Conservation (phyloP, 1,140 invertebrate genomes). For the Steinernema feltiae region DNA sequence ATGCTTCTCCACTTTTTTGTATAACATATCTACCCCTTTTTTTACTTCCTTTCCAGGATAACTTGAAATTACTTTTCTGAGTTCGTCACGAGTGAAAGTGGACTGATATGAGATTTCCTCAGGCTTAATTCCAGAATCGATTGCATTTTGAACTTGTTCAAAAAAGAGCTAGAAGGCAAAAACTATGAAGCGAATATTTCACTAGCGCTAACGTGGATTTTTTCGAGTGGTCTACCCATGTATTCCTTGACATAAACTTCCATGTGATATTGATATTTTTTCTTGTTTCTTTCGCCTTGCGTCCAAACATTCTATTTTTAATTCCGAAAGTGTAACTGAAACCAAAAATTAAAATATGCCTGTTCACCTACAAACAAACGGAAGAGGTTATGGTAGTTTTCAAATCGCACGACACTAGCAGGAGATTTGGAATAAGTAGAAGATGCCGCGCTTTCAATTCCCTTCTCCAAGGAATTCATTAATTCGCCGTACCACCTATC, state of each 20-base stretch:
- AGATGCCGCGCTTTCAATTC: conserved; percentile 71
- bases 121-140: no score
- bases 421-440: conserved; percentile 87
- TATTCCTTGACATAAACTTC: no score
- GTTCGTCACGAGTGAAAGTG: no score
- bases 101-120: no score
- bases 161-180: no score
- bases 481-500: conserved; percentile 88
- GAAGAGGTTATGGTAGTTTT: conserved; percentile 93
- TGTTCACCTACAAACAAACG: conserved; percentile 60
- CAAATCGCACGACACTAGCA: conserved; percentile 76
- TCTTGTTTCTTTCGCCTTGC: conserved; percentile 80
- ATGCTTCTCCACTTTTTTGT: no score
- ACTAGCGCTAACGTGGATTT: conserved; percentile 72
- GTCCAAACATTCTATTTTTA: conserved; percentile 86
- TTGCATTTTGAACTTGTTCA: no score
- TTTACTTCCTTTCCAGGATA: no score
- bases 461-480: conserved; percentile 77
- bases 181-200: conserved; percentile 65
- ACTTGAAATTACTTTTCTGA: no score
- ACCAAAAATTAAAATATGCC: conserved; percentile 65
- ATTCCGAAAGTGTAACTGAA: conserved; percentile 70
- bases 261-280: conserved; percentile 81
- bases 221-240: conserved; percentile 84
- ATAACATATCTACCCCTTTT: no score